Conservation (phyloP, 2,113 vertebrate species). For the Cryptomyrus ogoouensis region DNA sequence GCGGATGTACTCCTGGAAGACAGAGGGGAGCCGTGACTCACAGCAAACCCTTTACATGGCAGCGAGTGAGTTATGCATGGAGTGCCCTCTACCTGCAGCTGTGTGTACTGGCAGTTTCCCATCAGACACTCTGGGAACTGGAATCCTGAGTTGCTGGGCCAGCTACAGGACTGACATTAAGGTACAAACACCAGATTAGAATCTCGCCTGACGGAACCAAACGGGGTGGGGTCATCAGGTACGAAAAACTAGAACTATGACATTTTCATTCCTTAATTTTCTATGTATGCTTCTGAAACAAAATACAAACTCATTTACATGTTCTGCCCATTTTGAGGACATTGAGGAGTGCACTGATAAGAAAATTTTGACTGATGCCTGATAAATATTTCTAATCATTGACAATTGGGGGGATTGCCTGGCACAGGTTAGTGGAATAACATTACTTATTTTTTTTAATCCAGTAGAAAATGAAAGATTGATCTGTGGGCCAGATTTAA, state of each 20-base stretch:
- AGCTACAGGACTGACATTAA: conserved; percentile 70
- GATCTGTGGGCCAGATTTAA: background rate
- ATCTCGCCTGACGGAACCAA: conserved; percentile 7
- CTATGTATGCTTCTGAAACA: background rate
- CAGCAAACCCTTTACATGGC: background rate
- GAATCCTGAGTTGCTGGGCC: conserved; percentile 87
- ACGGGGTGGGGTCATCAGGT: background rate
- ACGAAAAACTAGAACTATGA: background rate
- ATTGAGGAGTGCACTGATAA: background rate
- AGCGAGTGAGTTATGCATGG: background rate
- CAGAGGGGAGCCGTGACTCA: background rate
- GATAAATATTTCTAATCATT: no score
- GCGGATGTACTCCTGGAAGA: conserved; percentile 76
- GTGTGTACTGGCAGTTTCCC: conserved; percentile 87
- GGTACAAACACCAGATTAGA: conserved; percentile 51
- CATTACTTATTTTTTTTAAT: background rate
- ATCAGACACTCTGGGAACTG: conserved; percentile 90
- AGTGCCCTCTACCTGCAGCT: conserved; percentile 74
- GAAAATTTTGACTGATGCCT: background rate
- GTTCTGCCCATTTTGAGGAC: background rate
- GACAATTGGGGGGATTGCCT: background rate
- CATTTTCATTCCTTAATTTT: background rate
- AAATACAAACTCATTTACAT: background rate
- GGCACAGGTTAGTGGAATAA: background rate
- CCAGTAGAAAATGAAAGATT: background rate